Base-by-base conservation (phyloP, 2,113 vertebrate species). In the Trinectes maculatus region DNA sequence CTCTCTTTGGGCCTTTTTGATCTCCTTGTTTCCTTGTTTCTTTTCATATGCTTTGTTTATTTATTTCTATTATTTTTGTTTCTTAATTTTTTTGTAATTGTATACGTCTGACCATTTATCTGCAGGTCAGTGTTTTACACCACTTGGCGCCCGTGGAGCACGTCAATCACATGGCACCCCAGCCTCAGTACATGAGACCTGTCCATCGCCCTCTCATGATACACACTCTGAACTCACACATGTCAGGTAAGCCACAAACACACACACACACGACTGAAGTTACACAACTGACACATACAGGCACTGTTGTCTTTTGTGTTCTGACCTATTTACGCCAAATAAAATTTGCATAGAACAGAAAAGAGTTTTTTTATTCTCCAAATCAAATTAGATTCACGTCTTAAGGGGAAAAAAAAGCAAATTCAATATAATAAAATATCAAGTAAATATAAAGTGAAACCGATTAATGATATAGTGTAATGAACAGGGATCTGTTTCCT, bases 101-200 rank as follows among this genome's bases (percentile, higher is more conserved):
- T 6, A 21, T 3, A 37, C 33, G 15, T 39, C n/a, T 4, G 1
- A 12, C 11, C 11, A 5, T 13, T 3, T 18, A 42, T 36, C 48
- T 37, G 16, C 40, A 99, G 98, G 90, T 99, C 84, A 94, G 94
- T 36, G 89, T 98, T 73, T 92, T 99, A 33, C 97, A 96, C 77
- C 95, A 92, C 72, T 92, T 91, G 3, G 86, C 92, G 24, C 88
- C 92, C 8, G 89, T 89, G 82, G 94, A 95, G 42, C 95, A 98
- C 2, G 90, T 93, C 83, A 99, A 93, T 87, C 94, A 98, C 29
- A 89, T 95, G 57, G 89, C 94, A 4, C 89, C 89, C 43, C 94
- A 95, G 2, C 91, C 96, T 11, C 93, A 95, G 33, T 96, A 95
- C 90, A 89, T 98, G 68, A 96, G 95, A 25, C 93, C 95, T 0